Percentiles rank a stretch among this genome's conserved stretches.
Conservation (phyloP, 2,113 vertebrate species). For the Eidolon helvum region DNA sequence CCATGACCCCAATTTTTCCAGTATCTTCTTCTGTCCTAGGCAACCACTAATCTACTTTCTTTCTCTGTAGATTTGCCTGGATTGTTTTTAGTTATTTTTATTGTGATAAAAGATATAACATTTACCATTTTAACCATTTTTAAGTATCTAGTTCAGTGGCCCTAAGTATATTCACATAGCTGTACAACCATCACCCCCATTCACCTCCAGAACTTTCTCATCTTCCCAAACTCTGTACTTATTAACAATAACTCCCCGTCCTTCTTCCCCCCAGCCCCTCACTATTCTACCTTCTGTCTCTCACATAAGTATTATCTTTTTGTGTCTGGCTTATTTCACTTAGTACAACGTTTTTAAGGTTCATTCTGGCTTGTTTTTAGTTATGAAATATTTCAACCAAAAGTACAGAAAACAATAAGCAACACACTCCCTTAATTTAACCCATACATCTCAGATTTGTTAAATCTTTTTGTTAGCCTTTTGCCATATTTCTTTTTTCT, state of each 20-base stretch:
- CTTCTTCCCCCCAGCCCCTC: not conserved
- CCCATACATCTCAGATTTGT: not conserved
- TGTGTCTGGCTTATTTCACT: not conserved
- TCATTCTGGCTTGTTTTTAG: not conserved
- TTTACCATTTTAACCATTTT: not conserved
- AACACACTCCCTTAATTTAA: not conserved
- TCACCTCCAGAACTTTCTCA: not conserved
- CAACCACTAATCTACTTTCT: not conserved
- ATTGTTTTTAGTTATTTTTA: slow-evolving; percentile 36
- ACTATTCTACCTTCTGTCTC: not conserved
- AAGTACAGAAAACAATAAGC: not conserved
- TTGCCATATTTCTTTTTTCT: not conserved
- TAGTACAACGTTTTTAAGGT: not conserved
- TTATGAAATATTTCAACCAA: slow-evolving; percentile 1
- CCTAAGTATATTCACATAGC: not conserved
- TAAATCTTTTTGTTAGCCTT: not conserved
- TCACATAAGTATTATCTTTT: not conserved
- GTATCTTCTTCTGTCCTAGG: not conserved
- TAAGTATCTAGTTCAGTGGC: not conserved
- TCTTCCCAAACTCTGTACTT: not conserved
- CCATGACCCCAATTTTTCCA: not conserved
- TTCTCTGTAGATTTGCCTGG: not conserved
- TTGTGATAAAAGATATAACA: not conserved
- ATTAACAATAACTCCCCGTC: not conserved
- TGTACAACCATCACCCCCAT: not conserved